A percentile compares a stretch with the other conserved stretches of the same genome.
Conservation (phyloP, 2,888 invertebrate genomes). For the Thera britannica region DNA sequence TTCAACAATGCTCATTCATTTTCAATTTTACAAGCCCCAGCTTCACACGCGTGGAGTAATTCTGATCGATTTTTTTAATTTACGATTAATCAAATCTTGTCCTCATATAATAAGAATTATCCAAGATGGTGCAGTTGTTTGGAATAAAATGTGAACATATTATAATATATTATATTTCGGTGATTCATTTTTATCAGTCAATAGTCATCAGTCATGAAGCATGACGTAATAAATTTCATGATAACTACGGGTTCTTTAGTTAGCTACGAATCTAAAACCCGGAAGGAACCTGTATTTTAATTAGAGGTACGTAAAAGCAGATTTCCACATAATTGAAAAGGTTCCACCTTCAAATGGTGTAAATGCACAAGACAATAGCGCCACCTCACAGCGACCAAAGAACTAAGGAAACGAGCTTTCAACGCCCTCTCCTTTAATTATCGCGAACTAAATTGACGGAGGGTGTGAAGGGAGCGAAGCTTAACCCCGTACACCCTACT, state of each 20-base stretch:
- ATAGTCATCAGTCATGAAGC: background rate
- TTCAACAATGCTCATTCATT: too few species aligned
- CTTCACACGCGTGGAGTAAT: too few species aligned
- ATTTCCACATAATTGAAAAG: background rate
- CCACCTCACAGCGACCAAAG: slow-evolving; percentile 27
- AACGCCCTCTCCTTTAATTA: slow-evolving; percentile 47
- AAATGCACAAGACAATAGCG: slow-evolving; percentile 19
- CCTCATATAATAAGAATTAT: too few species aligned
- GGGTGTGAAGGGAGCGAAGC: slow-evolving; percentile 21
- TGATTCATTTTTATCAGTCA: too few species aligned
- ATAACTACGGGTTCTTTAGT: background rate
- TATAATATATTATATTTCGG: too few species aligned
- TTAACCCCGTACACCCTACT: slow-evolving; percentile 26
- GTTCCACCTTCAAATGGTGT: background rate
- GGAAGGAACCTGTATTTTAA: background rate
- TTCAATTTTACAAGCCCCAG: too few species aligned
- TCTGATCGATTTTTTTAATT: too few species aligned
- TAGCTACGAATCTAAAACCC: background rate
- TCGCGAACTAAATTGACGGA: slow-evolving; percentile 35
- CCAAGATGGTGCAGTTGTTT: too few species aligned
- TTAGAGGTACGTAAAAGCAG: background rate
- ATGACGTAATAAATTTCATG: background rate
- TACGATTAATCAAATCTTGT: too few species aligned
- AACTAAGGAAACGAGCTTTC: slow-evolving; percentile 14
- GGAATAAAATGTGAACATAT: too few species aligned